phyloP scores from a whole-genome alignment of 1,140 invertebrate genomes.

The Tetragnatha versicolor region DNA sequence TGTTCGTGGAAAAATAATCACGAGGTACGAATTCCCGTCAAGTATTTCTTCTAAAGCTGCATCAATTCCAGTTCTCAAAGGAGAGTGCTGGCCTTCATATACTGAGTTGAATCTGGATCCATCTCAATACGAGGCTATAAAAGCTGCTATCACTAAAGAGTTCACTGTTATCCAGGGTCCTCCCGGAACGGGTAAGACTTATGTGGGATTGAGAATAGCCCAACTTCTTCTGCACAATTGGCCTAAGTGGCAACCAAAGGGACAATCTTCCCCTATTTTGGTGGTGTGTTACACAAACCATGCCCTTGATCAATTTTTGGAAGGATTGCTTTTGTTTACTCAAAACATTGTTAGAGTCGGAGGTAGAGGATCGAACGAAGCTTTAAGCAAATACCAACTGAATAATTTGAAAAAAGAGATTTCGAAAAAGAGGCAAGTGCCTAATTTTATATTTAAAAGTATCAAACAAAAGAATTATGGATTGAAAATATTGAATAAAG shows the following conservation, averaged over 20 bases:
- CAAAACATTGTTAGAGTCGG: slow-evolving; percentile 76
- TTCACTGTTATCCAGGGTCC: slow-evolving; percentile 76
- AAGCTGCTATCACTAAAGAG: slow-evolving; percentile 65
- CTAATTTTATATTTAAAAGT: not conserved
- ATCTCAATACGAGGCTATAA: slow-evolving; percentile 66
- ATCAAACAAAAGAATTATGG: not conserved
- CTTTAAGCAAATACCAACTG: slow-evolving; percentile 49
- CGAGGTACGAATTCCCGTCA: not conserved
- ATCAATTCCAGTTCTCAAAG: slow-evolving; percentile 55
- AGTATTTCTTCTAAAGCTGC: not conserved
- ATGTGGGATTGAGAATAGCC: slow-evolving; percentile 68
- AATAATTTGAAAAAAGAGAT: slow-evolving; percentile 24
- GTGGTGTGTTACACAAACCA: slow-evolving; percentile 90
- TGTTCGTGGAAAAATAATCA: not conserved
- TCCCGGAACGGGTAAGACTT: slow-evolving; percentile 84
- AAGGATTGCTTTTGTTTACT: slow-evolving; percentile 69
- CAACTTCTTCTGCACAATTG: slow-evolving; percentile 63
- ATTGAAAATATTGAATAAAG: not conserved
- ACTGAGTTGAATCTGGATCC: slow-evolving; percentile 62
- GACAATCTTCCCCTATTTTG: slow-evolving; percentile 69
- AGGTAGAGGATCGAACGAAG: slow-evolving; percentile 72
- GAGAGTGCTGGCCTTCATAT: slow-evolving; percentile 50
- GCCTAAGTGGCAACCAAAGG: slow-evolving; percentile 58
- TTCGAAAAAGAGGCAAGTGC: not conserved
- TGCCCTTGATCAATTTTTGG: slow-evolving; percentile 86